A percentile compares a stretch with the other conserved stretches of the same genome.
These are phyloP conservation scores for Melanerpes formicivorus DNA, from an alignment of 2,113 vertebrate species.

Conservation along the genomic window DNA sequence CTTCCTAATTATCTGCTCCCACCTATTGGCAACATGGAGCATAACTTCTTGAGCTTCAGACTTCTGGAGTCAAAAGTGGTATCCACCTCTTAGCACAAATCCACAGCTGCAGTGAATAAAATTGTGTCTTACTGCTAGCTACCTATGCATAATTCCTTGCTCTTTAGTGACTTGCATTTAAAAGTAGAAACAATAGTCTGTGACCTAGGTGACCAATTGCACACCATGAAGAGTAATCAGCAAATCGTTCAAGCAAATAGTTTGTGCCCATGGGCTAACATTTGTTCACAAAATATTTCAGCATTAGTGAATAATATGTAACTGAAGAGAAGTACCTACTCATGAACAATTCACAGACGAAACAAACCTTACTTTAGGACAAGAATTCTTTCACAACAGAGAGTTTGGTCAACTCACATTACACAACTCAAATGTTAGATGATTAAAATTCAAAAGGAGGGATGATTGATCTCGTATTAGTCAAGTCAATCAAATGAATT, in stretches of 20 bases:
- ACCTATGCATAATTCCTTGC: background rate
- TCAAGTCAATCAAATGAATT: background rate
- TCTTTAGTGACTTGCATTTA: background rate
- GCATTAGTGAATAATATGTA: background rate
- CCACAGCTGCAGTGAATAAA: background rate
- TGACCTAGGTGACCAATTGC: constrained; percentile 1
- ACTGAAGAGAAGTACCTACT: background rate
- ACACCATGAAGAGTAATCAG: background rate
- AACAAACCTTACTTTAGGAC: background rate
- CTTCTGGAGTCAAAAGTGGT: background rate
- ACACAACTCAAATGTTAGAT: too few relatives aligned
- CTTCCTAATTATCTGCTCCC: background rate
- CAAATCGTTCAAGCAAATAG: constrained; percentile 31
- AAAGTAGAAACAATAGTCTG: background rate
- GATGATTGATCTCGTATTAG: background rate
- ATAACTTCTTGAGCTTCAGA: background rate
- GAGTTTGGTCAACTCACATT: background rate
- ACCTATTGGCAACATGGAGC: background rate
- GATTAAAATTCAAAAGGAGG: background rate
- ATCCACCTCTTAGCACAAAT: background rate
- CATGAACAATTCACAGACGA: background rate
- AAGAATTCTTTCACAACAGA: background rate
- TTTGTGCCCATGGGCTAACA: background rate
- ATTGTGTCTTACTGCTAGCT: background rate
- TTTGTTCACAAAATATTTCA: constrained; percentile 1